A percentile compares a stretch with the other conserved stretches of the same genome.
Conservation (phyloP, 2,113 vertebrate species). For the Oncorhynchus masou region DNA sequence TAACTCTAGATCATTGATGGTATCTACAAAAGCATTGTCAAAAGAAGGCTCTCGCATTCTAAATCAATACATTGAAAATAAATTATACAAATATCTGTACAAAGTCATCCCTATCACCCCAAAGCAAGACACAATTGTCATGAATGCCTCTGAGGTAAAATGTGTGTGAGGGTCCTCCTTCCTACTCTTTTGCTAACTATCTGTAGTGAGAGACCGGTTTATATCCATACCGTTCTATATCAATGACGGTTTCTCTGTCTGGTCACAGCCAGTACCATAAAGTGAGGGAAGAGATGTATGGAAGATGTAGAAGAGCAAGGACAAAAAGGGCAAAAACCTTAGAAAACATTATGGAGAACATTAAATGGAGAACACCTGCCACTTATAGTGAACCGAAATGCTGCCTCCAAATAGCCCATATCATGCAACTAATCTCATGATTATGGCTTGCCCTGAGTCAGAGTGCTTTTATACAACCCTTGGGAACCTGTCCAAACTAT, state of each 20-base stretch:
- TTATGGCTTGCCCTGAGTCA: too few relatives aligned
- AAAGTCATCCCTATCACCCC: constrained; percentile 40
- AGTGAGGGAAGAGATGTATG: neutral
- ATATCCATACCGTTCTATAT: neutral
- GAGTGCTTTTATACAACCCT: too few relatives aligned
- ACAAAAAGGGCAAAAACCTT: too few relatives aligned
- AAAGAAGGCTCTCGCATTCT: constrained; percentile 68
- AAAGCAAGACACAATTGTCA: constrained; percentile 7
- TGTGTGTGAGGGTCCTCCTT: neutral
- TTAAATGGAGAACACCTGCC: neutral
- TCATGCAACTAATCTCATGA: neutral
- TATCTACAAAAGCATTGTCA: constrained; percentile 67
- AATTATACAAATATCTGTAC: constrained; percentile 49
- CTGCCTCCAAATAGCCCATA: neutral
- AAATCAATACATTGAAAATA: constrained; percentile 63
- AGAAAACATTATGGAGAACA: too few relatives aligned
- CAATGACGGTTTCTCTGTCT: neutral
- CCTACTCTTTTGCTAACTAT: neutral
- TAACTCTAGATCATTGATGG: constrained; percentile 34
- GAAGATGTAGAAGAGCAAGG: neutral
- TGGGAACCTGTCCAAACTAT: too few relatives aligned
- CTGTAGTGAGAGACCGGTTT: neutral
- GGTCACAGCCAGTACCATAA: neutral
- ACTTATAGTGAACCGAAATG: neutral
- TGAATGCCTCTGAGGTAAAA: neutral